Conservation (phyloP, 2,113 vertebrate species). For the Brienomyrus longianalis region DNA sequence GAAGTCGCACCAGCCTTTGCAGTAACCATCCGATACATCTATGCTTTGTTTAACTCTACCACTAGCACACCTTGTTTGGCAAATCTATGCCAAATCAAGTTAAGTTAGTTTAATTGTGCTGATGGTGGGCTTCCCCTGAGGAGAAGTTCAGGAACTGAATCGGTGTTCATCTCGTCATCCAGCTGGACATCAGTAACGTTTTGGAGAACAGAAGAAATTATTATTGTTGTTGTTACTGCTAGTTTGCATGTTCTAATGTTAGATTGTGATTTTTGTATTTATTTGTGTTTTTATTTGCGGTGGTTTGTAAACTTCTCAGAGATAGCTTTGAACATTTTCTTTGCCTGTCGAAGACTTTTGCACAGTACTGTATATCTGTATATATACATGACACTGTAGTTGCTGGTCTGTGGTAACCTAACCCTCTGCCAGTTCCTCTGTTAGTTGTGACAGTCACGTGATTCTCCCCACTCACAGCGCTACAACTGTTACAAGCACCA, state of each 20-base stretch:
- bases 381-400: background rate
- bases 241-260: background rate
- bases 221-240: background rate
- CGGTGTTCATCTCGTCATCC: background rate
- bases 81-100: background rate
- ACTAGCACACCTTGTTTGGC: background rate
- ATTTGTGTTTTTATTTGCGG: background rate
- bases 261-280: background rate
- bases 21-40: background rate
- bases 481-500: constrained; percentile 98
- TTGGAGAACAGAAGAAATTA: background rate
- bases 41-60: background rate
- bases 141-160: background rate
- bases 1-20: background rate
- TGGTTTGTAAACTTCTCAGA: background rate
- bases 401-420: background rate
- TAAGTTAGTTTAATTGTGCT: background rate
- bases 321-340: background rate
- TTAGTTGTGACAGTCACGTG: background rate
- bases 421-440: background rate
- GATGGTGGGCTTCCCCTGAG: background rate
- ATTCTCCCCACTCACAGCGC: constrained; percentile 54
- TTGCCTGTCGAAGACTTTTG: background rate
- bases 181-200: background rate
- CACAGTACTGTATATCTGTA: background rate